These are phyloP conservation scores for Aurelia sp. DNA, from an alignment of 30 jellyfish, hydroid and myxozoan species.

Conservation along the genomic window DNA sequence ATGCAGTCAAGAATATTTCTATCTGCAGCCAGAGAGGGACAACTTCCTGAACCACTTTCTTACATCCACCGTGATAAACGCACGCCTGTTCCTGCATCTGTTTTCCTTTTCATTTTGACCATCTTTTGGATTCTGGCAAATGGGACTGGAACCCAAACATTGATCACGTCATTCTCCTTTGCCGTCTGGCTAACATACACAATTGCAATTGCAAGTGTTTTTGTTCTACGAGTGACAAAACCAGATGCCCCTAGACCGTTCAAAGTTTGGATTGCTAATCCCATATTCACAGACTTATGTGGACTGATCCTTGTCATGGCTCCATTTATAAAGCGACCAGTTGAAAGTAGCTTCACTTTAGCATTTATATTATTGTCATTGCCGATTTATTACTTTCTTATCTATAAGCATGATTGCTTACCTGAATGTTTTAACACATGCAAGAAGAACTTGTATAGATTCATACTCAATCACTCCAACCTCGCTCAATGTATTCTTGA, in stretches of 20 bases:
- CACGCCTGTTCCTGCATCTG: conserved; percentile 70
- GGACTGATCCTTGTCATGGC: conserved; percentile 23
- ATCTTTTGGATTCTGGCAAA: conserved; percentile 53
- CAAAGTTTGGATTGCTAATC: conserved; percentile 53
- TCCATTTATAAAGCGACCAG: conserved; percentile 50
- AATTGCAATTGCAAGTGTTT: conserved; percentile 3
- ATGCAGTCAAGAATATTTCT: conserved; percentile 32
- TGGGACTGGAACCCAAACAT: conserved; percentile 26
- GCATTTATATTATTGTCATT: conserved; percentile 11
- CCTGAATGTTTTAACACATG: neutral
- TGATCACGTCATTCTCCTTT: conserved; percentile 10
- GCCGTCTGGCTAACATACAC: conserved; percentile 41
- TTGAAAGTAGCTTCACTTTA: conserved; percentile 1
- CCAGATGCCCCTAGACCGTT: conserved; percentile 60
- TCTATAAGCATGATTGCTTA: neutral
- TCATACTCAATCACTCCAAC: neutral
- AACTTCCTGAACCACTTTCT: conserved; percentile 59
- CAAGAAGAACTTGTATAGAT: neutral
- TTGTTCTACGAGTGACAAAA: conserved; percentile 16
- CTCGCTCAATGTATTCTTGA: conserved; percentile 9
- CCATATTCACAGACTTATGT: conserved; percentile 22
- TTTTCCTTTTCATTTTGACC: conserved; percentile 13
- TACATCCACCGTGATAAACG: conserved; percentile 53
- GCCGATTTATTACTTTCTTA: conserved; percentile 16
- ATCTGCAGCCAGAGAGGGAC: conserved; percentile 85